phyloP scores from a whole-genome alignment of 2,113 vertebrate genomes.

The Channa maculata region DNA sequence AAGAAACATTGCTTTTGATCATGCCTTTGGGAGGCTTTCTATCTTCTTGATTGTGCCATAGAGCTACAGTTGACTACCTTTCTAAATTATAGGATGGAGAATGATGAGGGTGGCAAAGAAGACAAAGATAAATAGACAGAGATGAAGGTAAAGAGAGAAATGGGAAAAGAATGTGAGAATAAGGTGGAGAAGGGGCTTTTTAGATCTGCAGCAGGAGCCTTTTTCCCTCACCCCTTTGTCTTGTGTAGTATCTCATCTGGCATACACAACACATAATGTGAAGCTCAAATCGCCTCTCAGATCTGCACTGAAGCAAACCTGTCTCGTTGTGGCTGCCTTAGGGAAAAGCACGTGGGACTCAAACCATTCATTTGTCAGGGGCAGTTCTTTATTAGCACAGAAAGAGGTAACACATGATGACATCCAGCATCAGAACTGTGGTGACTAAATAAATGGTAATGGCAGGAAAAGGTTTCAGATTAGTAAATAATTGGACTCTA shows the following conservation, averaged over 20 bases:
- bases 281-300: slow-evolving; percentile 43
- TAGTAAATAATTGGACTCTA: neutral
- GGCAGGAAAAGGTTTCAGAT: neutral
- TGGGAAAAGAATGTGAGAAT: neutral
- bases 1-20: slow-evolving; percentile 41
- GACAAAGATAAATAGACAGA: slow-evolving; percentile 16
- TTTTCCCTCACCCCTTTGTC: slow-evolving; percentile 5
- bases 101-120: slow-evolving; percentile 8
- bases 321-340: slow-evolving; percentile 27
- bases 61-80: slow-evolving; percentile 11
- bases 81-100: neutral
- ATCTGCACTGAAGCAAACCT: slow-evolving; percentile 38
- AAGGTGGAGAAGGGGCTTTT: slow-evolving; percentile 7
- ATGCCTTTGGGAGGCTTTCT: neutral
- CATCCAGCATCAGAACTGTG: slow-evolving; percentile 16
- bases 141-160: slow-evolving; percentile 8
- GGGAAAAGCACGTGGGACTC: slow-evolving; percentile 42
- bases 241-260: slow-evolving; percentile 26
- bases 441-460: slow-evolving; percentile 2
- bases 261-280: slow-evolving; percentile 24
- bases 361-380: slow-evolving; percentile 35
- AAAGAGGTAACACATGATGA: slow-evolving; percentile 13
- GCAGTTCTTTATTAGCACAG: slow-evolving; percentile 18
- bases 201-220: slow-evolving; percentile 30
- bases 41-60: slow-evolving; percentile 26